These are phyloP conservation scores for Gymnopithys bicolor DNA, from an alignment of 2,797 vertebrate species.

Conservation along the genomic window DNA sequence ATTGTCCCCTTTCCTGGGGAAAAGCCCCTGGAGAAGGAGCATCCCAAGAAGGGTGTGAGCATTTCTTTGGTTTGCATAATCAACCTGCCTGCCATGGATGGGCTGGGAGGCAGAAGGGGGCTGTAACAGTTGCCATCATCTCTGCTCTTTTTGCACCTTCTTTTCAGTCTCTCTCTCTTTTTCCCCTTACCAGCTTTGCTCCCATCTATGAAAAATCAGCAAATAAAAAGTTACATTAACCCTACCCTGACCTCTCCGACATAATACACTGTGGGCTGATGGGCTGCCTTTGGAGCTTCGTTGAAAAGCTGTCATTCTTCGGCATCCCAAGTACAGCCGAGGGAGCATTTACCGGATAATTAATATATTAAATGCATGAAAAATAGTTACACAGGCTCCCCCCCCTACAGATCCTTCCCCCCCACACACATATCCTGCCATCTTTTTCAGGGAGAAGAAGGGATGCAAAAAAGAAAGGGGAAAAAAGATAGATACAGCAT, in stretches of 20 bases:
- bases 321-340: constrained; percentile 95
- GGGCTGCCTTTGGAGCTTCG: constrained; percentile 89
- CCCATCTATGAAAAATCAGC: constrained; percentile 98
- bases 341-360: constrained; percentile 99
- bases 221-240: constrained; percentile 99
- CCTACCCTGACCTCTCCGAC: constrained; percentile 95
- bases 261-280: constrained; percentile 98
- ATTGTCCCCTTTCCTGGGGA: neutral
- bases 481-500: constrained; percentile 92
- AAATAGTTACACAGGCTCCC: constrained; percentile 97
- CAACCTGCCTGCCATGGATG: constrained; percentile 68
- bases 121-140: constrained; percentile 77
- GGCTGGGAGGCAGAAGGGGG: constrained; percentile 54
- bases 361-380: constrained; percentile 99
- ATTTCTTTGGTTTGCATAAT: constrained; percentile 9
- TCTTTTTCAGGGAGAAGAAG: constrained; percentile 46
- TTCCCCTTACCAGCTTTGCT: constrained; percentile 79
- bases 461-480: constrained; percentile 61
- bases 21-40: neutral
- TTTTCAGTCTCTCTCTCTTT: constrained; percentile 59
- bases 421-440: neutral
- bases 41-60: neutral
- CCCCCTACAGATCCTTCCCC: neutral
- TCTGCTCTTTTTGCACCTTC: constrained; percentile 73
- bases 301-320: constrained; percentile 96